A percentile compares a stretch with the other conserved stretches of the same genome.
phyloP scores from a whole-genome alignment of 2,113 vertebrate species.

The Rattus rattus region DNA sequence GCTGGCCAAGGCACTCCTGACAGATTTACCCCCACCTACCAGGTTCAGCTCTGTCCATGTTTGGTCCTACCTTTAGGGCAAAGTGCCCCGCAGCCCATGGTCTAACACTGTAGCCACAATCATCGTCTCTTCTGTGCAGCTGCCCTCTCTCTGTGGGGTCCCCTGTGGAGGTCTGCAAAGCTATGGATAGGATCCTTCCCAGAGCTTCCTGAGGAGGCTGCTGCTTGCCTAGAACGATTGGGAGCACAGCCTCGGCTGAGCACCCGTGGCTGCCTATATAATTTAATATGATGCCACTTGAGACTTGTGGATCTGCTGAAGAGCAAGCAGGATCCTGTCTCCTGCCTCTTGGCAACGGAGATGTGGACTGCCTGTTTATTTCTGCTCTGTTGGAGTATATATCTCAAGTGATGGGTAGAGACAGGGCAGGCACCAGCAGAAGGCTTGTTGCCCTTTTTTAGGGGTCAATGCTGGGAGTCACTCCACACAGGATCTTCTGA shows the following conservation, averaged over 20 bases:
- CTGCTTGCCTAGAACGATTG: constrained; percentile 81
- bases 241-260: constrained; percentile 81
- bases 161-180: constrained; percentile 59
- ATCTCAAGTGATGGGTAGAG: constrained; percentile 63
- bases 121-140: constrained; percentile 85
- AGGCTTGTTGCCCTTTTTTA: not conserved
- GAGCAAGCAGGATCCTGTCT: constrained; percentile 86
- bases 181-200: constrained; percentile 70
- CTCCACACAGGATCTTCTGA: not conserved
- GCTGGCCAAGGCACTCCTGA: not conserved
- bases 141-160: constrained; percentile 26
- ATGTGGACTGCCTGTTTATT: constrained; percentile 70
- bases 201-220: constrained; percentile 79
- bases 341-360: constrained; percentile 80
- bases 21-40: not conserved
- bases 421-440: not conserved
- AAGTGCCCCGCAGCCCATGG: constrained; percentile 91
- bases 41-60: not conserved
- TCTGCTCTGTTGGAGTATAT: constrained; percentile 53
- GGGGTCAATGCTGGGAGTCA: not conserved
- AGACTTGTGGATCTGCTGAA: constrained; percentile 89
- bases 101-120: constrained; percentile 80
- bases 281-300: constrained; percentile 92
- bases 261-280: constrained; percentile 90
- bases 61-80: constrained; percentile 90